Evolutionary conservation across 2,888 invertebrate species (phyloP), one percentile per base, ranked within the genome.

Genomic region (Leucoma salicis): DNA sequence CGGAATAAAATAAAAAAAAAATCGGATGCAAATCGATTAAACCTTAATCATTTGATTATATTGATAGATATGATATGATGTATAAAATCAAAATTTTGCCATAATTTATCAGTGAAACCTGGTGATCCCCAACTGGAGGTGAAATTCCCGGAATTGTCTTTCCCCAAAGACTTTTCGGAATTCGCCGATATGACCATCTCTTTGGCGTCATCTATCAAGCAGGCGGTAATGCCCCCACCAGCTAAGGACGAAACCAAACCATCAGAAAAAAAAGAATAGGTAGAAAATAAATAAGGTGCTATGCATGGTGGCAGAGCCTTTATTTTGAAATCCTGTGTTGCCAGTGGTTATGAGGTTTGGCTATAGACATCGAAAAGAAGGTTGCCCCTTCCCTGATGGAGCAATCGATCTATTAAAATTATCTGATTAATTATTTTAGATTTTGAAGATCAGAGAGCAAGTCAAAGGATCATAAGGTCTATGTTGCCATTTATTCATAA

Each of bases 101-200:
- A 47, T 34, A 33, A 21, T 44, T 49, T 57, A 63, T 50, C 78
- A 94, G 94, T 93, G 53, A 94, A 93, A 83, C 93, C 93, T 21
- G 94, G 92, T 39, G 93, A 93, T 63, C 91, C 91, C 39, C 92
- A 93, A 73, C 82, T 92, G 53, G 92, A 93, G 69, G 72, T 90
- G 42, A 86, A 87, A 64, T 85, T 93, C 57, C 92, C 93, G 31
- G 90, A 92, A 60, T 68, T 93, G 56, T 90, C 91, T 75, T 68
- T 93, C 31, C 93, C 93, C 13, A 87, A 90, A 64, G 91, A 90
- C 67, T 82, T 93, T 48, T 90, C 91, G 33, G 93, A 93, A 65
- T 81, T 91, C 46, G 64, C 82, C 38, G 84, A 88, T 47, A 60
- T 91, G 72, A 77, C 82, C 1, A 65, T 74, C 34, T 86, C 83